A percentile compares a stretch with the other conserved stretches of the same genome.
Conservation (phyloP, 2,113 vertebrate species). For the Syrmaticus mikado region DNA sequence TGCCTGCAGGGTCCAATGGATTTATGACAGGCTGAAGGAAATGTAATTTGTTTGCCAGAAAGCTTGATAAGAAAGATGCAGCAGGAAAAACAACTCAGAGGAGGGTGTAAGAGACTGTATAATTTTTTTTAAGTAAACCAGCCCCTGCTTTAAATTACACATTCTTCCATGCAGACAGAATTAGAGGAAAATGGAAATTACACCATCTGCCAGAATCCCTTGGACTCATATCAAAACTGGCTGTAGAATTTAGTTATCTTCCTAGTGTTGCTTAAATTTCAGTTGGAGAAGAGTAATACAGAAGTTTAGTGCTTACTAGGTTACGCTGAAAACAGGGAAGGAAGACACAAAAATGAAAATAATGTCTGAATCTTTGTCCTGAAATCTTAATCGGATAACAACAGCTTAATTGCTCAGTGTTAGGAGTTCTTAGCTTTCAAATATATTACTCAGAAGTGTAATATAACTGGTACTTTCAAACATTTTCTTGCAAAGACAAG, state of each 20-base stretch:
- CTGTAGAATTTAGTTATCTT: not conserved
- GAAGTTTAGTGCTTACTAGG: not conserved
- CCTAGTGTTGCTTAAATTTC: not conserved
- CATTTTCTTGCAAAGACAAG: not conserved
- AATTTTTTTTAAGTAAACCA: not conserved
- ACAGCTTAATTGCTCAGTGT: not conserved
- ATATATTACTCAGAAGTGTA: not conserved
- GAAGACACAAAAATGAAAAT: not conserved
- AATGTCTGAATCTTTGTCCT: not conserved
- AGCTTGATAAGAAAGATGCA: not conserved
- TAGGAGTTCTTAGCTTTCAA: not conserved
- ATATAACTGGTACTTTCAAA: not conserved
- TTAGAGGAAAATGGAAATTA: not conserved
- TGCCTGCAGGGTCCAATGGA: not conserved
- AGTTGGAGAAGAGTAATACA: not conserved
- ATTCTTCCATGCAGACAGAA: not conserved
- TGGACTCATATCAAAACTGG: not conserved
- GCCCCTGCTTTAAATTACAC: not conserved
- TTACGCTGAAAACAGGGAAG: not conserved
- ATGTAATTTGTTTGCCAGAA: not conserved
- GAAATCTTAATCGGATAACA: not conserved
- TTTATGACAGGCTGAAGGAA: not conserved
- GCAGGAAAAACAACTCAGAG: not conserved
- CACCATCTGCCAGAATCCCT: not conserved
- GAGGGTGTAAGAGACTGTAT: not conserved